Evolutionary conservation across 2,113 vertebrate genomes (phyloP).

Genomic region (Petrocephalus microphthalmus): DNA sequence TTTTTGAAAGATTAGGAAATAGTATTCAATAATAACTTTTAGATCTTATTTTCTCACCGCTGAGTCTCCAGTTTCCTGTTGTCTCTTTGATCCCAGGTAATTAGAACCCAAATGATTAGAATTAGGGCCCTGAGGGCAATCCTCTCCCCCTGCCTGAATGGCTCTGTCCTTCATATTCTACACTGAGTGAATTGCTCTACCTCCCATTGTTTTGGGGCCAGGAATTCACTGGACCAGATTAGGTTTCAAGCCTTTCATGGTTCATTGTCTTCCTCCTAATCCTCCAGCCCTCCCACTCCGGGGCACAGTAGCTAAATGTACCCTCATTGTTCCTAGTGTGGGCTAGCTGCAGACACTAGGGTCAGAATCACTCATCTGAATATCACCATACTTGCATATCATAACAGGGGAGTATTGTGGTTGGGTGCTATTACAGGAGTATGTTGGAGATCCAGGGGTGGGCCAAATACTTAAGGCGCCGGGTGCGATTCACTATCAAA

Average conservation of each 20-base stretch:
- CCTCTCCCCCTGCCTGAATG: slow-evolving; percentile 50
- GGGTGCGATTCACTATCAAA: background rate
- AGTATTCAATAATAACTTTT: slow-evolving; percentile 53
- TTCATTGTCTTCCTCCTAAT: slow-evolving; percentile 38
- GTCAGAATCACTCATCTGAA: background rate
- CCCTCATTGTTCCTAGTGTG: slow-evolving; percentile 37
- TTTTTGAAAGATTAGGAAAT: slow-evolving; percentile 36
- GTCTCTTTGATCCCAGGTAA: slow-evolving; percentile 59
- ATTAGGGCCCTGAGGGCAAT: slow-evolving; percentile 52
- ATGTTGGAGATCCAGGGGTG: background rate
- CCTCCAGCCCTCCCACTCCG: slow-evolving; percentile 37
- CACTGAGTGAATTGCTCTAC: slow-evolving; percentile 52
- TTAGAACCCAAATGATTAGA: slow-evolving; percentile 56
- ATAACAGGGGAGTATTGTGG: background rate
- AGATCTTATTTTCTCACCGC: slow-evolving; percentile 50
- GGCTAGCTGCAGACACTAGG: background rate
- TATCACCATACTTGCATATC: slow-evolving; percentile 3
- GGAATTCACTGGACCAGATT: slow-evolving; percentile 54
- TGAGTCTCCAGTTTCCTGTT: slow-evolving; percentile 55
- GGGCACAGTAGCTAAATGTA: slow-evolving; percentile 46
- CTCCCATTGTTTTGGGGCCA: slow-evolving; percentile 56
- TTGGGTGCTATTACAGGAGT: background rate
- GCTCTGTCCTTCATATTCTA: slow-evolving; percentile 46
- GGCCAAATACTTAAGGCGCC: background rate
- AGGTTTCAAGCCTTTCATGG: slow-evolving; percentile 51